These are phyloP conservation scores for Gymnodraco acuticeps DNA, from an alignment of 2,797 vertebrate genomes.

Conservation along the genomic window DNA sequence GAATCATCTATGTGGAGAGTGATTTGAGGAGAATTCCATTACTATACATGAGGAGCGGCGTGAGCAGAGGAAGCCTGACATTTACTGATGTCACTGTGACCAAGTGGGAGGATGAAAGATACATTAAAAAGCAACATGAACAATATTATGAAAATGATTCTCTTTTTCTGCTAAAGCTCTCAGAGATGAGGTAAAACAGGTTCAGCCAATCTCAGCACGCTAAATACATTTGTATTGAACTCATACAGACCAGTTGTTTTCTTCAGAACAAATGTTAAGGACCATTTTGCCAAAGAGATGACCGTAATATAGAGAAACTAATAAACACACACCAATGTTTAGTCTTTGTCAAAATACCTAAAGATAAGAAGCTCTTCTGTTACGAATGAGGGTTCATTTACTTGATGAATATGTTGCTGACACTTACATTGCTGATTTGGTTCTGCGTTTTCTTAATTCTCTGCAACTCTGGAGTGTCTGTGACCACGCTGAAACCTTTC, in stretches of 20 bases:
- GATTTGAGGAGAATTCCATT: constrained; percentile 31
- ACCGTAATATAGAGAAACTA: constrained; percentile 12
- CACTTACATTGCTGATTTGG: constrained; percentile 96
- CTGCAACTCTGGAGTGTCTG: constrained; percentile 95
- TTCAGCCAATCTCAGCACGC: neutral
- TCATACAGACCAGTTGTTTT: constrained; percentile 12
- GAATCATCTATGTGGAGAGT: constrained; percentile 10
- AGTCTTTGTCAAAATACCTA: neutral
- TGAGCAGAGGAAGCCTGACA: constrained; percentile 12
- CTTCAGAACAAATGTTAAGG: constrained; percentile 8
- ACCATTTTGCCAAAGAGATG: constrained; percentile 15
- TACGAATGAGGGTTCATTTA: neutral
- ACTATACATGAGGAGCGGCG: constrained; percentile 14
- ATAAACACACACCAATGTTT: constrained; percentile 6
- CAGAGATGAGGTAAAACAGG: neutral
- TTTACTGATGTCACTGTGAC: constrained; percentile 18
- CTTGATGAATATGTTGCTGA: neutral
- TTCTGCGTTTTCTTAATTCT: constrained; percentile 97
- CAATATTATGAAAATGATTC: neutral
- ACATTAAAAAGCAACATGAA: neutral
- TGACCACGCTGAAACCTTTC: constrained; percentile 93
- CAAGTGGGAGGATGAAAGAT: constrained; percentile 12
- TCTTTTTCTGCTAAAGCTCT: constrained; percentile 16
- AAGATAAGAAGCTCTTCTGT: neutral
- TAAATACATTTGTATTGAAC: neutral